Base-by-base conservation (phyloP, 2,113 vertebrate species). In the Zeus faber region DNA sequence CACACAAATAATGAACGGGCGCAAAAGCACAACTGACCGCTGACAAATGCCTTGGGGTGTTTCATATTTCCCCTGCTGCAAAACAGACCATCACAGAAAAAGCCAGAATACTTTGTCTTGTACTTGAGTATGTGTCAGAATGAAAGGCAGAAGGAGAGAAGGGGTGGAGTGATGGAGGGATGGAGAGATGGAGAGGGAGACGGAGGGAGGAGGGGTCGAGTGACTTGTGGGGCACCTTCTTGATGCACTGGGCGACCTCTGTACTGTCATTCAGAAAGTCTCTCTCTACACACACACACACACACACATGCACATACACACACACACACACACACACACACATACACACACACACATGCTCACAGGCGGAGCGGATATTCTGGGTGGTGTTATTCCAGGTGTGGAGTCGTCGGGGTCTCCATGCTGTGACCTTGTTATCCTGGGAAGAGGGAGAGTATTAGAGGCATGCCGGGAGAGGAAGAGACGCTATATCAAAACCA, bases 1-100 rank as follows among this genome's bases (percentile, higher is more conserved):
- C 54, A 56, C 51, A 58, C 24, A 41, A 24, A 16, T 14, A 24
- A 60, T 63, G 54, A 46, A 50, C 43, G 21, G 17, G 4, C 17
- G 49, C 23, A 33, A 54, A 61, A 29, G n/a, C 65, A 31, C 61
- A 70, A 76, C 58, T 71, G 75, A 68, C 71, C 58, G 58, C 79
- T 72, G 69, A 75, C 66, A 70, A 76, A 82, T 72, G 72, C 79
- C 74, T 84, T 1, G 0, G 78, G 80, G 81, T 87, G 83, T 85
- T 85, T 84, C 85, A 84, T 84, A 84, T 82, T 76, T 80, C 65
- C 63, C 50, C 48, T n/a, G 21, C 58, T 59, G 64, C 55, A 58
- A 69, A 79, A 66, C 60, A 75, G 54, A 47, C 70, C 54, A 4
- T 73, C 50, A 0, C 57, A 52, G 40, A 65, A 46, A 61, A 16